These are phyloP conservation scores for Ctenodactylus gundi DNA, from an alignment of 2,113 vertebrate genomes.

Conservation along the genomic window DNA sequence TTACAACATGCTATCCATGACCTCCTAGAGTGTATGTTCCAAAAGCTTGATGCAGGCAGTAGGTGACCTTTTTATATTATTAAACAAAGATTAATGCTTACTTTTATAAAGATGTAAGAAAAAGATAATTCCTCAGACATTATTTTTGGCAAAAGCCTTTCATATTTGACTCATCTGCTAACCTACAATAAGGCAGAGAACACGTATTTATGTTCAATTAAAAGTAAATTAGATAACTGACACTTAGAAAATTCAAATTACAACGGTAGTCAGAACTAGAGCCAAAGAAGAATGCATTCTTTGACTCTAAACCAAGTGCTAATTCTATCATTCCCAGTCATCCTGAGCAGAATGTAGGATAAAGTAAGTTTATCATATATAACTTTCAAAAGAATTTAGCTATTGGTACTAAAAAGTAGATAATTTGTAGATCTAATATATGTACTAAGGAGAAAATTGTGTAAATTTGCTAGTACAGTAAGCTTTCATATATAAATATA, in stretches of 20 bases:
- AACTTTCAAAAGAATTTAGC: slow-evolving; percentile 4
- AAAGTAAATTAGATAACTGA: slow-evolving; percentile 33
- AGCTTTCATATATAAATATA: background rate
- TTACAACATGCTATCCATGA: background rate
- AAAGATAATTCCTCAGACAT: slow-evolving; percentile 15
- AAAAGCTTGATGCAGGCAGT: background rate
- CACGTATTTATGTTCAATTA: background rate
- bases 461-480: background rate
- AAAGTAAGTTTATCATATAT: slow-evolving; percentile 3
- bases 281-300: slow-evolving; percentile 11
- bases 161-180: background rate
- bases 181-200: background rate
- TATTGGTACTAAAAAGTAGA: background rate
- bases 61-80: background rate
- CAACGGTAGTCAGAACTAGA: background rate
- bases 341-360: background rate
- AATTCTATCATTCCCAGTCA: background rate
- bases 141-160: slow-evolving; percentile 18
- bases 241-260: slow-evolving; percentile 8
- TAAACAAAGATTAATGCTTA: background rate
- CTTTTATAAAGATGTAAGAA: background rate
- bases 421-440: background rate
- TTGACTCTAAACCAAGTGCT: background rate
- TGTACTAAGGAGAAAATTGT: background rate
- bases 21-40: background rate